Conservation (phyloP, 1,140 invertebrate genomes). For the Arion vulgaris region DNA sequence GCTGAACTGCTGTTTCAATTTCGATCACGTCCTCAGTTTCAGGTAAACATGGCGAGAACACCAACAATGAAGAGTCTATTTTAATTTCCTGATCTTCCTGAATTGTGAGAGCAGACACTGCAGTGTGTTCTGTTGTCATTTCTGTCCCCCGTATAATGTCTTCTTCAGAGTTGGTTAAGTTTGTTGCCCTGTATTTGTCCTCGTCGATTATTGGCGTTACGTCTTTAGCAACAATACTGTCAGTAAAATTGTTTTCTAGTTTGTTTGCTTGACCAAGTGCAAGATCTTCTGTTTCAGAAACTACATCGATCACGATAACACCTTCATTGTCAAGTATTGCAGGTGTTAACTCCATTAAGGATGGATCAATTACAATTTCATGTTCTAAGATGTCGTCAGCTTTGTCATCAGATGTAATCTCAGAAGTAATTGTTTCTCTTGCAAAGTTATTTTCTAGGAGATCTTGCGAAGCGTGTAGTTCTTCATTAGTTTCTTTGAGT, state of each 20-base stretch:
- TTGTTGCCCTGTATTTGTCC: too few relatives aligned
- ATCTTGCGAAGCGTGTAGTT: background rate
- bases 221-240: too few relatives aligned
- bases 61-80: background rate
- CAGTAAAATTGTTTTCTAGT: too few relatives aligned
- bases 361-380: background rate
- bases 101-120: background rate
- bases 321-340: background rate
- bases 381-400: background rate
- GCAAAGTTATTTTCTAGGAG: background rate
- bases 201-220: too few relatives aligned
- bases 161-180: too few relatives aligned
- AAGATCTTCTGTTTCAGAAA: too few relatives aligned
- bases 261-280: too few relatives aligned
- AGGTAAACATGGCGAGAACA: background rate
- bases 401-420: background rate
- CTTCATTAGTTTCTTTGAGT: background rate
- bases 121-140: too few relatives aligned
- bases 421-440: background rate
- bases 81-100: background rate
- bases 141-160: too few relatives aligned
- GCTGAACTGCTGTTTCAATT: background rate
- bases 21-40: background rate
- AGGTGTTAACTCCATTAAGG: background rate
- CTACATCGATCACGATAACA: background rate